Base-by-base conservation (phyloP, 2,797 vertebrate genomes). In the Dendrocincla fuliginosa region DNA sequence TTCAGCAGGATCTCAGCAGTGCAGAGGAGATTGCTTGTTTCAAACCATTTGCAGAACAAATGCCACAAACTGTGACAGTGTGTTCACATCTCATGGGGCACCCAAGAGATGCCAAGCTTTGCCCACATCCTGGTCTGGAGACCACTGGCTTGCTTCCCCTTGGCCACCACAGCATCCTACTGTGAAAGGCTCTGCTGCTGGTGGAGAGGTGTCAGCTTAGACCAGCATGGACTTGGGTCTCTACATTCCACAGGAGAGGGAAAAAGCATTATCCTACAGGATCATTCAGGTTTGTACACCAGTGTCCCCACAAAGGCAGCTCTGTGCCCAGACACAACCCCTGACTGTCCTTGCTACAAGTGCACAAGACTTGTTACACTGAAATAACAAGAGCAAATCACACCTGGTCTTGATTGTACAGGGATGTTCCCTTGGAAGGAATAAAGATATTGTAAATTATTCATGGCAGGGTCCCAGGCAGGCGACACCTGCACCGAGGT, bases 321-420 rank as follows among this genome's bases (percentile, higher is more conserved):
- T 37, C 73, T 55, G 50, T 23, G 67, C 52, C 32, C 7, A 24
- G 27, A 39, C 10, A 44, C 16, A 86, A 32, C 5, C 28, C 47
- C 15, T 0, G 1, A 11, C 55, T 13, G 32, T 25, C 70, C 60
- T 28, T 16, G 56, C 41, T 13, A 7, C 30, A 23, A 61, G 27
- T 4, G 77, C 57, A 70, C 81, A 44, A 46, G 25, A 47, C 59
- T 63, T 4, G 0, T 85, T 35, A 37, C 24, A 12, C 42, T 44
- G 53, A 57, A 83, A 69, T 9, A 63, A 53, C 55, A 39, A 39
- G 2, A 79, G 53, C 76, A 89, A 89, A 57, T 13, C 39, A 22
- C 13, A 24, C 15, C 84, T 37, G 64, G 41, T 17, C 69, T 39
- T 84, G 92, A 96, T 95, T 96, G 95, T 92, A 86, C 56, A 10